Evolutionary conservation across 2,113 vertebrate species (phyloP).

Genomic region (Clarias magur): DNA sequence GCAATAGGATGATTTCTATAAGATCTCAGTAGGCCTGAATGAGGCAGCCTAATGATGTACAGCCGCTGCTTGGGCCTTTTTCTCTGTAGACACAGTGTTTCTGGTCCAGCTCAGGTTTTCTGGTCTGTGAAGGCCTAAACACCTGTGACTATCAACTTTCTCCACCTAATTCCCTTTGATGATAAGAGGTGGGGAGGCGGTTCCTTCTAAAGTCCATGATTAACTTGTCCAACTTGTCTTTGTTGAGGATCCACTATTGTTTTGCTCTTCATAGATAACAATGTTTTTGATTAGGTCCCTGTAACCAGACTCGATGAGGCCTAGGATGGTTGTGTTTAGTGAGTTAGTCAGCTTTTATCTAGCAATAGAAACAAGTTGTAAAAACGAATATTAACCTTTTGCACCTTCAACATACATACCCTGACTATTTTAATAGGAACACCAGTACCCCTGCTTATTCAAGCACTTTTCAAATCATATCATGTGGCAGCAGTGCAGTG

Average conservation of each 20-base stretch:
- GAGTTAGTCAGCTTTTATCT: neutral
- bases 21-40: too few species aligned
- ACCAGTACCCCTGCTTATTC: neutral
- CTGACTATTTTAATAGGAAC: neutral
- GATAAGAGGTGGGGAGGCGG: neutral
- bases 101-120: too few species aligned
- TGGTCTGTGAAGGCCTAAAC: too few species aligned
- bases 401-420: neutral
- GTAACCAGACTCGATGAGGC: neutral
- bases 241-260: neutral
- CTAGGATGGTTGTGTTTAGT: neutral
- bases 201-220: neutral
- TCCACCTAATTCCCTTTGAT: neutral
- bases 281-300: neutral
- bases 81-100: too few species aligned
- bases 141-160: too few species aligned
- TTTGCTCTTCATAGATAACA: neutral
- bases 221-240: neutral
- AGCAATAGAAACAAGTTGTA: neutral
- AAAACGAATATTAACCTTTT: neutral
- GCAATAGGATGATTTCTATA: too few species aligned
- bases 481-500: neutral
- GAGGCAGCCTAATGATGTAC: too few species aligned
- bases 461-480: neutral
- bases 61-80: too few species aligned